Base-by-base conservation (phyloP, 2,797 vertebrate species). In the Sarcoramphus papa region DNA sequence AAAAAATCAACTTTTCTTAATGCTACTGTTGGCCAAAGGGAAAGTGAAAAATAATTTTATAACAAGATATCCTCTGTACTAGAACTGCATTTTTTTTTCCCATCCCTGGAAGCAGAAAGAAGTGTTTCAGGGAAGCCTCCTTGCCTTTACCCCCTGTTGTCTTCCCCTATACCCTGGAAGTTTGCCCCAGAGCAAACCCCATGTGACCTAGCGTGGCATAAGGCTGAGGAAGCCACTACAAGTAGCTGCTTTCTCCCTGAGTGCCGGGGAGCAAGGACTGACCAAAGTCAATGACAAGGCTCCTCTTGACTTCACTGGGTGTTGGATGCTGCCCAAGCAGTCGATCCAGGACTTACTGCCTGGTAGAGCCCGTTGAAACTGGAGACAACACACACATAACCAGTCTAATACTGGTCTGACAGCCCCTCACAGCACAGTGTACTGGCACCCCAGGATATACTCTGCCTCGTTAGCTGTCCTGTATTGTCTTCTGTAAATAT, bases 401-500 rank as follows among this genome's bases (percentile, higher is more conserved):
- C 0, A 3, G 54, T 70, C 48, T 92, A 59, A 65, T 30, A 15
- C 65, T 75, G 64, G 27, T 62, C 25, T 65, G 57, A 40, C 45
- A 80, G 53, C 19, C 40, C 23, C 72, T 74, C 1, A 4, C 23
- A 85, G 78, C n/a, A 30, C 53, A 56, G 24, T 5, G 51, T 9
- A 21, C 51, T 28, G 54, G 30, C 56, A 85, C 20, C n/a, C 27
- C 54, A 56, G 50, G 47, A 76, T 77, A 51, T 14, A 76, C 43
- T 37, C 62, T 88, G 75, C 45, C 68, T 95, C 4, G 60, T 87
- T 95, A 90, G 45, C 62, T 88, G 72, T 64, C 64, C 75, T 59
- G 68, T 62, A 60, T 91, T 93, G 78, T 97, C 72, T 83, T 95
- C 75, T 92, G 80, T 91, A 95, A 95, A 85, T 80, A 77, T 7